Percentiles rank a stretch among this genome's conserved stretches.
These are phyloP conservation scores for Venustoraphidia nigricollis DNA, from an alignment of 2,888 invertebrate genomes.

Conservation along the genomic window DNA sequence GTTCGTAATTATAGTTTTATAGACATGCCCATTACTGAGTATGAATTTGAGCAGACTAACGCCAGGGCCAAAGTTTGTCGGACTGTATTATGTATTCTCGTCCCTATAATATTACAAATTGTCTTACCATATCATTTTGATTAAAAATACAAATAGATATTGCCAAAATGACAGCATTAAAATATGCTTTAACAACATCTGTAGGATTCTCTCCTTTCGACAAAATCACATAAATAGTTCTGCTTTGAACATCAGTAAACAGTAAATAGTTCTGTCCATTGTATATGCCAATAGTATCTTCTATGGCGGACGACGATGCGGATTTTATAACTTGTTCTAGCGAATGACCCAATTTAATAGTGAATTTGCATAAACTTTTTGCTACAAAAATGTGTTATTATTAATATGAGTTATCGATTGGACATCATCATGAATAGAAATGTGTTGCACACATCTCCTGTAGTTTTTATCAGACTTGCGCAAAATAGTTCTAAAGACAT, in stretches of 20 bases:
- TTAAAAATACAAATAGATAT: conserved; percentile 24
- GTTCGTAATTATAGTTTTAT: too few species aligned
- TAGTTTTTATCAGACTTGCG: too few species aligned
- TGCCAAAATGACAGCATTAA: conserved; percentile 46
- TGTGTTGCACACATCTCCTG: too few species aligned
- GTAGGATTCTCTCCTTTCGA: conserved; percentile 31
- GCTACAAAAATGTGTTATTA: conserved; percentile 29
- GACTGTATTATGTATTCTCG: not conserved
- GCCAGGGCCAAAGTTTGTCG: too few species aligned
- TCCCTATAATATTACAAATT: not conserved
- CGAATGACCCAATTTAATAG: conserved; percentile 42
- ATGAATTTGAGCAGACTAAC: too few species aligned
- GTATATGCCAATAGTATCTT: conserved; percentile 29
- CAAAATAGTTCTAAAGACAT: too few species aligned
- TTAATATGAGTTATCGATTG: not conserved
- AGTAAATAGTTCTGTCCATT: conserved; percentile 36
- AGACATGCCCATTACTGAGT: too few species aligned
- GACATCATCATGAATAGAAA: too few species aligned
- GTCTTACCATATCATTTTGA: conserved; percentile 7
- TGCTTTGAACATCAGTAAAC: conserved; percentile 29
- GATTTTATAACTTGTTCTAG: conserved; percentile 22
- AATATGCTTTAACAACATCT: conserved; percentile 51
- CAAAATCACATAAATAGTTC: conserved; percentile 38
- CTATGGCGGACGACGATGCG: conserved; percentile 22
- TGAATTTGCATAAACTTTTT: conserved; percentile 40